phyloP scores from a whole-genome alignment of 2,113 vertebrate species.

The Brachypodius melanocephalos region DNA sequence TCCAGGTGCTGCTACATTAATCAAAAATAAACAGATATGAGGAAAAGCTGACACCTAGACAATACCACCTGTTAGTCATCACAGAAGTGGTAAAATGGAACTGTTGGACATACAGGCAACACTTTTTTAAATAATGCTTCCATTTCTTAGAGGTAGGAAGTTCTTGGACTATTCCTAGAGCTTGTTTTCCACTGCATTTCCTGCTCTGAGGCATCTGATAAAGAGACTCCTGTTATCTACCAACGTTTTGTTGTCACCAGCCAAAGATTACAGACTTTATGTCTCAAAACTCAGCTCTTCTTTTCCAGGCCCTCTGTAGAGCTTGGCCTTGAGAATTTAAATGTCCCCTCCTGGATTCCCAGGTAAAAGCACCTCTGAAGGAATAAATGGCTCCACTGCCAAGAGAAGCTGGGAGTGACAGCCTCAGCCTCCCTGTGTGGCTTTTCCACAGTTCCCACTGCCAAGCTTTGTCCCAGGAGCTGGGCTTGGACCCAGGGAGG shows the following conservation, averaged over 20 bases:
- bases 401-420: neutral
- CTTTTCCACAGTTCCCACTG: neutral
- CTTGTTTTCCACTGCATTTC: neutral
- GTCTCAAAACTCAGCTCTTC: neutral
- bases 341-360: neutral
- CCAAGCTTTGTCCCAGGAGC: neutral
- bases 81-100: neutral
- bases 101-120: neutral
- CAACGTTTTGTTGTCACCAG: neutral
- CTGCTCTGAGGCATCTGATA: neutral
- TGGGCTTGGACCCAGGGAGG: neutral
- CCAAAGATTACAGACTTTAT: neutral
- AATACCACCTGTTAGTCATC: neutral
- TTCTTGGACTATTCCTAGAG: neutral
- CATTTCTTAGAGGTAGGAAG: neutral
- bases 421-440: neutral
- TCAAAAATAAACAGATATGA: neutral
- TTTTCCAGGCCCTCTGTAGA: neutral
- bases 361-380: neutral
- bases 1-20: neutral
- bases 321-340: neutral
- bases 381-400: neutral
- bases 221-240: neutral
- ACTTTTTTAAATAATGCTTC: neutral
- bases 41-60: neutral